Conservation (phyloP, 2,113 vertebrate species). For the Gavia stellata region DNA sequence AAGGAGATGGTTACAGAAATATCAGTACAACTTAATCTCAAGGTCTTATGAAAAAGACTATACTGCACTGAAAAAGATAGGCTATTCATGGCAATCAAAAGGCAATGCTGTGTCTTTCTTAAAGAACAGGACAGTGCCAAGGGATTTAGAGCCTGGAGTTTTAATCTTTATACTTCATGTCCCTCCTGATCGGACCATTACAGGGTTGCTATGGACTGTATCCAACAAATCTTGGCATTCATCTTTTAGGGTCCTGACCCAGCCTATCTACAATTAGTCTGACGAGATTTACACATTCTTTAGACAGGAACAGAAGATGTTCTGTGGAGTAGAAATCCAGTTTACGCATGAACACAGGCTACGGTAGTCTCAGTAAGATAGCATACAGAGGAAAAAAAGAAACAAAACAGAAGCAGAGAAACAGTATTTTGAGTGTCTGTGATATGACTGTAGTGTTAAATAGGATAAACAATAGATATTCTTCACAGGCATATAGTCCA, state of each 20-base stretch:
- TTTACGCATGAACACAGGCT: not conserved
- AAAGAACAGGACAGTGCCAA: not conserved
- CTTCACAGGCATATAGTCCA: not conserved
- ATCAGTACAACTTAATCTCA: not conserved
- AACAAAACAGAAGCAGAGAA: not conserved
- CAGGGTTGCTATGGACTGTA: not conserved
- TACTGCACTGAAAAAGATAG: not conserved
- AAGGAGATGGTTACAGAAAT: not conserved
- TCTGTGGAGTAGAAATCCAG: not conserved
- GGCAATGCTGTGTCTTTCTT: not conserved
- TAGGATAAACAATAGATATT: not conserved
- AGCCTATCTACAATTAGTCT: not conserved
- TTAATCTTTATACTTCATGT: not conserved
- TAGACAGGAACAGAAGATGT: not conserved
- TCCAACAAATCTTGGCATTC: not conserved
- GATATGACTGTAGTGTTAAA: not conserved
- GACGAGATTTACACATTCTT: not conserved
- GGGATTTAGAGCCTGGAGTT: not conserved
- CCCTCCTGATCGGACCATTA: not conserved
- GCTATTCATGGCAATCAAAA: not conserved
- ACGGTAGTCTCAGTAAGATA: not conserved
- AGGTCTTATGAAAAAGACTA: not conserved
- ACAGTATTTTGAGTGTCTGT: not conserved
- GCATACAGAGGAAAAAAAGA: not conserved
- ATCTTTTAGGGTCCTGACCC: not conserved